Percentiles rank a stretch among this genome's conserved stretches.
These are phyloP conservation scores for Microchrysa polita DNA, from an alignment of 2,888 invertebrate species.

Conservation along the genomic window DNA sequence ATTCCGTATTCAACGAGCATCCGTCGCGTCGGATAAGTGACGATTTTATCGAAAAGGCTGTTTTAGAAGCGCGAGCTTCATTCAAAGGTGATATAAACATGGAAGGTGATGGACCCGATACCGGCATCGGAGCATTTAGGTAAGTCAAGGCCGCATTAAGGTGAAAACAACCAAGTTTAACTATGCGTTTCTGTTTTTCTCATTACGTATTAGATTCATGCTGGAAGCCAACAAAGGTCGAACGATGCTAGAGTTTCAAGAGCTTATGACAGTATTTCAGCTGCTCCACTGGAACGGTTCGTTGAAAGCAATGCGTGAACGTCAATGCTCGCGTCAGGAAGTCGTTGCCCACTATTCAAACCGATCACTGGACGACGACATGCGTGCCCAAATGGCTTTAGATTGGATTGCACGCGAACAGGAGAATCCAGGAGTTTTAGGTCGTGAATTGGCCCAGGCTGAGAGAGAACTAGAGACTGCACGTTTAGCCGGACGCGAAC, in stretches of 20 bases:
- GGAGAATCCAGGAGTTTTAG: conserved; percentile 78
- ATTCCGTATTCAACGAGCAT: conserved; percentile 96
- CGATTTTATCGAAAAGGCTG: conserved; percentile 93
- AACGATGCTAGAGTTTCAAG: conserved; percentile 96
- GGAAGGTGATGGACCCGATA: conserved; percentile 74
- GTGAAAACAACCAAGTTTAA: conserved; percentile 8
- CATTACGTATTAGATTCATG: conserved; percentile 74
- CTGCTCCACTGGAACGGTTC: conserved; percentile 97
- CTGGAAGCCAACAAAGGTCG: conserved; percentile 85
- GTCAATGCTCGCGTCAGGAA: conserved; percentile 93
- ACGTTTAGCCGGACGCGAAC: conserved; percentile 86
- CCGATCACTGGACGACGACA: conserved; percentile 91
- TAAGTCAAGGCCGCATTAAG: conserved; percentile 54
- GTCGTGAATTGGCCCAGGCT: conserved; percentile 82
- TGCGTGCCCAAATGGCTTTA: conserved; percentile 95
- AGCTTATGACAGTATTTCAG: conserved; percentile 97
- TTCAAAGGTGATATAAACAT: conserved; percentile 74
- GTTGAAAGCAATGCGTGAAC: conserved; percentile 91
- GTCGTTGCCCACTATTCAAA: conserved; percentile 93
- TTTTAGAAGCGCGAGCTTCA: conserved; percentile 88
- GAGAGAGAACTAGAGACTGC: conserved; percentile 88
- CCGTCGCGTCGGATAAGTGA: conserved; percentile 91
- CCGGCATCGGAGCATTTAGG: conserved; percentile 78
- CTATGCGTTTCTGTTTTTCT: too few species aligned
- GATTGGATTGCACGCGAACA: conserved; percentile 92